Evolutionary conservation across 1,140 invertebrate species (phyloP).

Genomic region (Acromyrmex heyeri): DNA sequence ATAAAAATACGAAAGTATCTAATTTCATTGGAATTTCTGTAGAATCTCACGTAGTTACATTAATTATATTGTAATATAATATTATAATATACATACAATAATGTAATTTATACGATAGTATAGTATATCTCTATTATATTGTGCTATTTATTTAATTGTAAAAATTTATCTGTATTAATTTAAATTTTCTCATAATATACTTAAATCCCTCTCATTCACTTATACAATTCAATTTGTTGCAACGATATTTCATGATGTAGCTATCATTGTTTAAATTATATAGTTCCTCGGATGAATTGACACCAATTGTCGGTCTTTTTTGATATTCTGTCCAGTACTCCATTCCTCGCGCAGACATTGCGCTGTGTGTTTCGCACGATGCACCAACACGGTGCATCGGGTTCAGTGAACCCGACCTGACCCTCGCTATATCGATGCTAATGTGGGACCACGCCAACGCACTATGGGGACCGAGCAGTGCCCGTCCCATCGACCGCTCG

Average conservation of each 20-base stretch:
- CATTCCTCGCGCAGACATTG: constrained; percentile 71
- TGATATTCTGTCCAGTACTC: constrained; percentile 66
- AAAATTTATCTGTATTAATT: not conserved
- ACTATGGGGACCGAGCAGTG: constrained; percentile 54
- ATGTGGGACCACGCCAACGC: constrained; percentile 77
- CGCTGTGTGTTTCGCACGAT: constrained; percentile 65
- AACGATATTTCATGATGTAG: not conserved
- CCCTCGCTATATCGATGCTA: constrained; percentile 76
- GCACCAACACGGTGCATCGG: constrained; percentile 63
- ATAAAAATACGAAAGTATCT: not conserved
- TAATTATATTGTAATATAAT: not conserved
- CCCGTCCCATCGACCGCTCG: constrained; percentile 42
- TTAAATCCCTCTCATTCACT: not conserved
- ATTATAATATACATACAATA: not conserved
- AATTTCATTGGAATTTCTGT: not conserved
- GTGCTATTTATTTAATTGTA: not conserved
- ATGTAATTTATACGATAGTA: not conserved
- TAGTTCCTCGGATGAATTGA: constrained; percentile 35
- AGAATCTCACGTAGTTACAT: not conserved
- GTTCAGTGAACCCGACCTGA: constrained; percentile 77
- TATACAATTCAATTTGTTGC: not conserved
- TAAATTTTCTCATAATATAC: not conserved
- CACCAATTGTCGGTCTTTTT: constrained; percentile 51
- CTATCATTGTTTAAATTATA: not conserved
- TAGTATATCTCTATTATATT: not conserved